Percentiles rank a stretch among this genome's conserved stretches.
Evolutionary conservation across 2,797 vertebrate species (phyloP).

Genomic region (Gallinago nigripennis): DNA sequence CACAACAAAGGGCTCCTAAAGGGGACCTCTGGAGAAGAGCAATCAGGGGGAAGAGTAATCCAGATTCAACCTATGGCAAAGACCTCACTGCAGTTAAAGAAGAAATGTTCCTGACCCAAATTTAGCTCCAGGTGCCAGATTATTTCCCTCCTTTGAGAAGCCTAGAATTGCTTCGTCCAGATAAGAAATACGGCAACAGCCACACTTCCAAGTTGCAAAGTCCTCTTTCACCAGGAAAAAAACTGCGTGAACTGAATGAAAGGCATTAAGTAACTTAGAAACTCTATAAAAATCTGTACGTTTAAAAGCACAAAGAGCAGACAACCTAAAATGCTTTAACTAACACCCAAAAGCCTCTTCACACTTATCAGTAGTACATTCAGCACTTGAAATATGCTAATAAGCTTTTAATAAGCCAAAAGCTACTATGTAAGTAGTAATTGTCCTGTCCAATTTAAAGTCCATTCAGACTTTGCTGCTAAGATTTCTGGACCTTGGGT

Average conservation of each 20-base stretch:
- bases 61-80: background rate
- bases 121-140: background rate
- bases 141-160: background rate
- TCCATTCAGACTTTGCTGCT: background rate
- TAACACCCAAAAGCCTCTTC: background rate
- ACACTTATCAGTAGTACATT: background rate
- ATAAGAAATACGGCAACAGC: fast-evolving
- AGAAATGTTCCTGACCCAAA: background rate
- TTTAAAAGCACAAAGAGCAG: background rate
- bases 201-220: background rate
- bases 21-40: background rate
- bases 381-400: background rate
- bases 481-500: background rate
- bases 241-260: background rate
- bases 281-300: background rate
- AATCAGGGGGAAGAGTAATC: background rate
- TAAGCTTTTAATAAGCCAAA: background rate
- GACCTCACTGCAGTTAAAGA: background rate
- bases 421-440: background rate
- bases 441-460: background rate
- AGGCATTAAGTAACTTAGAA: background rate
- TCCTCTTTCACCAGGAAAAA: background rate
- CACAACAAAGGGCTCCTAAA: background rate
- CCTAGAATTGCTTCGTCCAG: background rate
- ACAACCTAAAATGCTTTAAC: background rate